Conservation (phyloP, 2,113 vertebrate genomes). For the Myotis lucifugus region DNA sequence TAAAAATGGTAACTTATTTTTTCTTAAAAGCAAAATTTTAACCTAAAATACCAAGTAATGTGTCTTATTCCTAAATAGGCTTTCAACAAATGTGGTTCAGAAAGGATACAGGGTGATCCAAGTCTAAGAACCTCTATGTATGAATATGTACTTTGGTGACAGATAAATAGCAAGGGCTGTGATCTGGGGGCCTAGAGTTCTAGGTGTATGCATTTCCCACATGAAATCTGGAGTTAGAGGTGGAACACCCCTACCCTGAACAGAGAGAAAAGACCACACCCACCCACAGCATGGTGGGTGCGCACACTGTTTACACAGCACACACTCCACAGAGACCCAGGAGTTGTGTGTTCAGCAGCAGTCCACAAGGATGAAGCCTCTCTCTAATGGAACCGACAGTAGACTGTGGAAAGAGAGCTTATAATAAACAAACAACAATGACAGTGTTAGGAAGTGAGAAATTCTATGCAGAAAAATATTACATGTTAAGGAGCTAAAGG, state of each 20-base stretch:
- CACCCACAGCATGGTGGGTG: fast-evolving
- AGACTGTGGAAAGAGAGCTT: background rate
- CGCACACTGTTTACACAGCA: background rate
- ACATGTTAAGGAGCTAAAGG: background rate
- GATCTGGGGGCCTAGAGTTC: background rate
- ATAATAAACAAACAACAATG: background rate
- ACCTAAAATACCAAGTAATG: background rate
- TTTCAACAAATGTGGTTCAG: background rate
- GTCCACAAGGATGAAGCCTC: background rate
- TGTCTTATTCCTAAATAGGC: background rate
- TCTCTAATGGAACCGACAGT: background rate
- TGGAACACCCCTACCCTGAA: background rate
- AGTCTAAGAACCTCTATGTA: background rate
- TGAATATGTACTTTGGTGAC: background rate
- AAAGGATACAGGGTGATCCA: background rate
- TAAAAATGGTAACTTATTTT: background rate
- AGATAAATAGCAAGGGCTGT: background rate
- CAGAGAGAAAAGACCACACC: background rate
- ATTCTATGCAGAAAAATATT: background rate
- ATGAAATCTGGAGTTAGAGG: background rate
- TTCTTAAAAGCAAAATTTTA: background rate
- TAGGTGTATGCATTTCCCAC: background rate
- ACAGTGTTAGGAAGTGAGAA: background rate
- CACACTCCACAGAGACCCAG: fast-evolving
- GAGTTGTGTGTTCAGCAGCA: background rate